Evolutionary conservation across 2,797 vertebrate genomes (phyloP), one percentile per base, ranked within the genome.

Genomic region (Sus cebifrons): DNA sequence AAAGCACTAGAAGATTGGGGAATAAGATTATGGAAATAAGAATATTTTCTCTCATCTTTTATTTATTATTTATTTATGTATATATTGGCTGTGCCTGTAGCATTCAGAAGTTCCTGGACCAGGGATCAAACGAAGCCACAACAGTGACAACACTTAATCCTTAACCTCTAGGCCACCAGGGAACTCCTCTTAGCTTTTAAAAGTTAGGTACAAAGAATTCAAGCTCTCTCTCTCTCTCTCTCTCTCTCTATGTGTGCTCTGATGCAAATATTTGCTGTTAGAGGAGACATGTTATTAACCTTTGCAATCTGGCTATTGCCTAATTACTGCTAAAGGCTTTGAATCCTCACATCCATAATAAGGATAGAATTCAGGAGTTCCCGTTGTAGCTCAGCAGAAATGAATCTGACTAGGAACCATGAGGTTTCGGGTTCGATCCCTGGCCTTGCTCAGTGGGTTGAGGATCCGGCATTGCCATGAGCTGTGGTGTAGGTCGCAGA

Each of bases 261-360:
- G 64, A 81, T 78, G 23, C 40, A 36, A 49, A 93, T 95, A 29
- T 64, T 89, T 97, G 60, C 54, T 92, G 14, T 81, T 94, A 88
- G 64, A 36, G 65, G 84, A 60, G 40, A n/a, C 2, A 44, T 87
- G 13, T 85, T 92, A 89, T 56, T 82, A 90, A 84, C 78, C 82
- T 94, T 96, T 81, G 4, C 15, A 52, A 27, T 71, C 27, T 78
- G 25, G 44, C 23, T 89, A 70, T 92, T 95, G 92, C 52, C 60
- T 86, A 64, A 85, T 94, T 89, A 81, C 17, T 92, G 62, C 40
- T n/a, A 85, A 91, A 96, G 58, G 71, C 29, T 85, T 86, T 95
- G 73, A 95, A 78, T 92, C 44, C 88, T 78, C 62, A 62, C 70
- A 79, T 60, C 14, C 16, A 67, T 81, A 60, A 86, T 52, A 78